Percentiles rank a stretch among this genome's conserved stretches.
phyloP scores from a whole-genome alignment of 2,113 vertebrate genomes.

The Burhinus bistriatus region DNA sequence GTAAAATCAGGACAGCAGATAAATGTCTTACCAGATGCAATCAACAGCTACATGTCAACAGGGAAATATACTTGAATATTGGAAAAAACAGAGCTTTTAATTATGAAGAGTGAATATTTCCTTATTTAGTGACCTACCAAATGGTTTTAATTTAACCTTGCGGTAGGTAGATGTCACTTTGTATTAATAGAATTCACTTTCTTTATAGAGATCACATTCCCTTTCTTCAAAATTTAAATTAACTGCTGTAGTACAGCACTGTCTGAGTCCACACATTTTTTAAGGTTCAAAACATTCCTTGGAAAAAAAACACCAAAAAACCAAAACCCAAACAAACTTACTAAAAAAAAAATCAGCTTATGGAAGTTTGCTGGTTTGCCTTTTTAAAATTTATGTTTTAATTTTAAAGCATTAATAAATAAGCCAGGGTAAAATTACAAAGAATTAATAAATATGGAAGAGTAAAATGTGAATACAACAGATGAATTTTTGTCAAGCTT shows the following conservation, averaged over 20 bases:
- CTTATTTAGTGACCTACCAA: constrained; percentile 48
- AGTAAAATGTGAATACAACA: neutral
- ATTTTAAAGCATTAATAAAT: neutral
- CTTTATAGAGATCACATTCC: constrained; percentile 18
- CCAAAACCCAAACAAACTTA: neutral
- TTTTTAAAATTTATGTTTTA: neutral
- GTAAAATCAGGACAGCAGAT: neutral
- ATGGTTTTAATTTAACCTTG: constrained; percentile 67
- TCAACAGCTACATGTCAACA: neutral
- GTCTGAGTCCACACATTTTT: neutral
- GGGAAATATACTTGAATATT: neutral
- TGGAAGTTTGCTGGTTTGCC: neutral
- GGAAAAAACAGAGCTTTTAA: constrained; percentile 47
- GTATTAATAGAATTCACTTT: constrained; percentile 34
- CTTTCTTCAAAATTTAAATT: neutral
- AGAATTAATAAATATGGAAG: neutral
- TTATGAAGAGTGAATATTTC: constrained; percentile 59
- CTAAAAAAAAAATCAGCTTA: neutral
- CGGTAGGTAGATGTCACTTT: constrained; percentile 50
- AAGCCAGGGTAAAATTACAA: neutral
- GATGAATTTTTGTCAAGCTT: neutral
- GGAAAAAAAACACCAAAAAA: neutral
- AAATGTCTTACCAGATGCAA: neutral
- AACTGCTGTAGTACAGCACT: neutral
- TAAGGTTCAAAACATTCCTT: neutral